phyloP scores from a whole-genome alignment of 2,113 vertebrate species.

The Poicephalus gulielmi region DNA sequence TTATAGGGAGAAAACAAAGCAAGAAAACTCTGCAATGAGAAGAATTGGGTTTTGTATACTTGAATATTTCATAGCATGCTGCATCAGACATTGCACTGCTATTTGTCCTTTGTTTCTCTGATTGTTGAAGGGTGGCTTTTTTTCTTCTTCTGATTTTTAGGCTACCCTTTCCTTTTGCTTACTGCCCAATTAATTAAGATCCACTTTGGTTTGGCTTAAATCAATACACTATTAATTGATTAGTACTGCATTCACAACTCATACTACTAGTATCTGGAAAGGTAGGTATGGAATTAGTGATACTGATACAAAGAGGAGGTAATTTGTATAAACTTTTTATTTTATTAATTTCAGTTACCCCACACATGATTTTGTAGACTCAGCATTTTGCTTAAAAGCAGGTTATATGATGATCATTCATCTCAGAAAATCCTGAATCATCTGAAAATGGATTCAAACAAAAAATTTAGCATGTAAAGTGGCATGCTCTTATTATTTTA shows the following conservation, averaged over 20 bases:
- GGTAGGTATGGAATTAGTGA: background rate
- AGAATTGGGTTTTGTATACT: background rate
- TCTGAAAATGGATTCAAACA: background rate
- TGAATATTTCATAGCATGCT: background rate
- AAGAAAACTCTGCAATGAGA: background rate
- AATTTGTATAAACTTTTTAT: background rate
- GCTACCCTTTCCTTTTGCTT: background rate
- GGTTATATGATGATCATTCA: background rate
- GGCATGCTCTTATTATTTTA: background rate
- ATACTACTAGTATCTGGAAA: background rate
- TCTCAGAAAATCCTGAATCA: background rate
- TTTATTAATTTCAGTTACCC: background rate
- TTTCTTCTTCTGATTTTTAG: background rate
- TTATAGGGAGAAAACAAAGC: background rate
- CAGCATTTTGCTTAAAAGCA: slow-evolving; percentile 24
- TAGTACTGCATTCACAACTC: background rate
- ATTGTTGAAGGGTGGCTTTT: background rate
- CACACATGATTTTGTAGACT: background rate
- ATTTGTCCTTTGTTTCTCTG: background rate
- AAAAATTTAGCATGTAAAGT: background rate
- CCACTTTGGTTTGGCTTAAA: background rate
- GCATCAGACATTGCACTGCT: fast-evolving
- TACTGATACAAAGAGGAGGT: background rate
- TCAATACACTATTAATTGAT: background rate
- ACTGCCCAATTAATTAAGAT: background rate